Percentiles rank a stretch among this genome's conserved stretches.
Evolutionary conservation across 1,140 invertebrate genomes (phyloP).

Genomic region (Drosophila malerkotliana): DNA sequence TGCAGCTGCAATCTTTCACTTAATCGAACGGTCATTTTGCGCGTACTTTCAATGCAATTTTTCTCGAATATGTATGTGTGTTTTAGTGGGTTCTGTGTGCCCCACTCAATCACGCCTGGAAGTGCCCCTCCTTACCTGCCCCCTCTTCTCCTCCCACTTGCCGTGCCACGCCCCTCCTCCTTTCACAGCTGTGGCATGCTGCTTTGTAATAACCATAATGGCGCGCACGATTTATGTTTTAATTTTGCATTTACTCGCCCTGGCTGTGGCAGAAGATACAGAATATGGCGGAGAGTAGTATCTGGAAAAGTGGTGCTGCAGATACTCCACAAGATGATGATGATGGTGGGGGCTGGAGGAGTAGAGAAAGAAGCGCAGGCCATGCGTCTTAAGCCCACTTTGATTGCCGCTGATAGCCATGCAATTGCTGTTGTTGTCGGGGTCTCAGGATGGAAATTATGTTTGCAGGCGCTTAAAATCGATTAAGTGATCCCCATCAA

Average conservation of each 20-base stretch:
- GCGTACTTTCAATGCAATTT: conserved; percentile 73
- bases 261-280: conserved; percentile 10
- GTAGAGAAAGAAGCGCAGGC: conserved; percentile 1
- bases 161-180: conserved; percentile 5
- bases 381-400: conserved; percentile 67
- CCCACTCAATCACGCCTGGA: conserved; percentile 64
- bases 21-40: conserved; percentile 75
- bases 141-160: neutral
- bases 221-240: conserved; percentile 84
- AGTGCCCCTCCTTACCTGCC: neutral
- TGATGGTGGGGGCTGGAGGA: neutral
- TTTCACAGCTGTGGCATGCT: conserved; percentile 36
- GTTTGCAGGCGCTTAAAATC: conserved; percentile 73
- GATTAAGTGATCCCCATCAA: conserved; percentile 77
- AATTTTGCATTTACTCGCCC: conserved; percentile 79
- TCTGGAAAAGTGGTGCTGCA: neutral
- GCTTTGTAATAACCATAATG: conserved; percentile 83
- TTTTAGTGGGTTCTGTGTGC: conserved; percentile 22
- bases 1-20: conserved; percentile 53
- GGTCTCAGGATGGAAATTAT: conserved; percentile 55
- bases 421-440: conserved; percentile 63
- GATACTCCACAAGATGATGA: conserved; percentile 14
- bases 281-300: conserved; percentile 9
- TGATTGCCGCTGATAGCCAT: conserved; percentile 79
- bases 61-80: conserved; percentile 14